Evolutionary conservation across 64 coral and sea anemone genomes (phyloP).

Genomic region (Stichodactyla mertensii): DNA sequence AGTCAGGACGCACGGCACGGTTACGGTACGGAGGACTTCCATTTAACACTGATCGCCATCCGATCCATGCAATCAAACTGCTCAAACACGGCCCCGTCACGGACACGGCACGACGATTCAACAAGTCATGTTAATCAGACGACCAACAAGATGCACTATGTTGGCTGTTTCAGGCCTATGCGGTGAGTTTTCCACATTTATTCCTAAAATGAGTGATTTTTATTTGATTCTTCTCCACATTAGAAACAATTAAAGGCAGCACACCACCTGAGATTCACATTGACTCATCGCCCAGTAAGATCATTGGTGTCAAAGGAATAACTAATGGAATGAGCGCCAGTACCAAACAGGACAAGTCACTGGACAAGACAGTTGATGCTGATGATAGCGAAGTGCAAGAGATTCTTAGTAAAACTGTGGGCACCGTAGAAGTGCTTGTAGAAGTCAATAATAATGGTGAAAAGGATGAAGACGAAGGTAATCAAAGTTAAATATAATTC

Average conservation of each 20-base stretch:
- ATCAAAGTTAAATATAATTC: background rate
- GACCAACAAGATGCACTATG: too few species aligned
- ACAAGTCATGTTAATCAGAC: too few species aligned
- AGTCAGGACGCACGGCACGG: too few species aligned
- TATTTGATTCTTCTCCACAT: background rate
- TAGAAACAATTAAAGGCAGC: background rate
- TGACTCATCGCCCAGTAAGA: background rate
- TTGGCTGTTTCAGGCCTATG: too few species aligned
- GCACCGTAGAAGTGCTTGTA: background rate
- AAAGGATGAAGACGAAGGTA: background rate
- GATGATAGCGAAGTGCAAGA: slow-evolving; percentile 20
- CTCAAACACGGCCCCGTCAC: too few species aligned
- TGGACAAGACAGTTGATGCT: background rate
- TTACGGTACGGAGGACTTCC: too few species aligned
- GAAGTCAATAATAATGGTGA: slow-evolving; percentile 18
- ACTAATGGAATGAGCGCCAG: background rate
- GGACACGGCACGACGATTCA: too few species aligned
- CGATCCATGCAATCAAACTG: too few species aligned
- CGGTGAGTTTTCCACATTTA: too few species aligned
- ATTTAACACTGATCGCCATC: too few species aligned
- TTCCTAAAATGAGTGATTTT: background rate
- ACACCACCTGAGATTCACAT: slow-evolving; percentile 33
- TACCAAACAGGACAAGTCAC: background rate
- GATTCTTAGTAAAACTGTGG: background rate
- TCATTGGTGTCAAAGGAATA: background rate